Percentiles rank a stretch among this genome's conserved stretches.
phyloP scores from a whole-genome alignment of 2,888 invertebrate genomes.

The Drosophila stalkeri region DNA sequence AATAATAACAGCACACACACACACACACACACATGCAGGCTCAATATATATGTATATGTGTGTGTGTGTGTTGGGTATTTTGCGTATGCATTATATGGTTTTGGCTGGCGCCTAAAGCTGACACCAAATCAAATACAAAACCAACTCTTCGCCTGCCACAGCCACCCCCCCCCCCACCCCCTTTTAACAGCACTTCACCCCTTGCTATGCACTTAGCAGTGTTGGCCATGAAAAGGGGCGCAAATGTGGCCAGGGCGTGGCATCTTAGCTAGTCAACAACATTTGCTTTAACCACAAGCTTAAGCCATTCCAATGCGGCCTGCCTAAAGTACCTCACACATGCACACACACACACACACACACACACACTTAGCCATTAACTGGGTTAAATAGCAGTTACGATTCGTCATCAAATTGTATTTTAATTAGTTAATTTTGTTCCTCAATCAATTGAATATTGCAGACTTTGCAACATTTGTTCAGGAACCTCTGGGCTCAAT shows the following conservation, averaged over 20 bases:
- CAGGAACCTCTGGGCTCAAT: background rate
- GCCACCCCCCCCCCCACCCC: too few species aligned
- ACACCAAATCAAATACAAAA: constrained; percentile 67
- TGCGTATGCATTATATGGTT: constrained; percentile 51
- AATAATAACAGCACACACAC: constrained; percentile 40
- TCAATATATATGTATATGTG: background rate
- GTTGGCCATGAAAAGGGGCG: background rate
- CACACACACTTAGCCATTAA: background rate
- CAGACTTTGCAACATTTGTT: background rate
- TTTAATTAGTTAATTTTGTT: constrained; percentile 54
- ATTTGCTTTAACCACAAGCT: constrained; percentile 42
- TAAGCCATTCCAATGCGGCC: constrained; percentile 35
- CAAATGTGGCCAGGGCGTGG: constrained; percentile 2
- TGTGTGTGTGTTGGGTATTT: constrained; percentile 11
- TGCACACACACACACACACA: background rate
- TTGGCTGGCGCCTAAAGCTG: constrained; percentile 51
- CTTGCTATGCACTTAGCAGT: too few species aligned
- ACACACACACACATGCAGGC: background rate
- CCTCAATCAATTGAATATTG: background rate
- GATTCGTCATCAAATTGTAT: constrained; percentile 33
- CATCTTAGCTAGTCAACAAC: constrained; percentile 42
- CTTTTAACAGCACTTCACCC: too few species aligned
- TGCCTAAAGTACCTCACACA: constrained; percentile 19
- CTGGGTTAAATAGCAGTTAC: constrained; percentile 2
- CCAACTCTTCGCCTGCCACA: background rate